phyloP scores from a whole-genome alignment of 1,140 invertebrate species.

The Anadara kagoshimensis region DNA sequence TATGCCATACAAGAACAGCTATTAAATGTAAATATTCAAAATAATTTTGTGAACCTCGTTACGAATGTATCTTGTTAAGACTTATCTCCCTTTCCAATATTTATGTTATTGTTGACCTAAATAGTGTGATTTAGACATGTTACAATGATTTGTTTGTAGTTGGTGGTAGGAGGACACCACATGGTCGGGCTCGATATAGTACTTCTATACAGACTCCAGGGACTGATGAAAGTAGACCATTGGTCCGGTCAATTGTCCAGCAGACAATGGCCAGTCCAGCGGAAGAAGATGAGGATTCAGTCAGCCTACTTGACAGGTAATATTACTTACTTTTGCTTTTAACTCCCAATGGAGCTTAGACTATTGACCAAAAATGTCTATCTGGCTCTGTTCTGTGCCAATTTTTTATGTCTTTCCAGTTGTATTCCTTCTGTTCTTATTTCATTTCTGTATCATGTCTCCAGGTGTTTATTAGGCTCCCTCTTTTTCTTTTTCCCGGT shows the following conservation, averaged over 20 bases:
- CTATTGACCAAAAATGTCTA: not conserved
- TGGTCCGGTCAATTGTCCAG: constrained; percentile 46
- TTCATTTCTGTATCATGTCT: not conserved
- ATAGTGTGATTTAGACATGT: no score
- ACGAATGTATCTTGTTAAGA: no score
- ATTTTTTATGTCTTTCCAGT: not conserved
- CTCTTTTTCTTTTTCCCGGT: not conserved
- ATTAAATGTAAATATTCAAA: no score
- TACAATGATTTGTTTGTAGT: constrained; percentile 11
- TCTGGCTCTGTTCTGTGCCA: not conserved
- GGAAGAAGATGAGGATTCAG: constrained; percentile 53
- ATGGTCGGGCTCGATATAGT: constrained; percentile 49
- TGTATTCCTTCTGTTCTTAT: not conserved
- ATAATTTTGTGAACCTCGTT: no score
- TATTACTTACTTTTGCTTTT: not conserved
- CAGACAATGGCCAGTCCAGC: constrained; percentile 49
- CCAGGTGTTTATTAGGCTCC: not conserved
- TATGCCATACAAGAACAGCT: no score
- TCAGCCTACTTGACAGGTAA: constrained; percentile 62
- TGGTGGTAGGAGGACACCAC: constrained; percentile 52
- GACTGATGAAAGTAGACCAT: constrained; percentile 53
- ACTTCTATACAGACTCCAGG: constrained; percentile 52
- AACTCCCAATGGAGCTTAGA: no score
- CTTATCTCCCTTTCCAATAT: no score
- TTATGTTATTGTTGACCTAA: no score